phyloP scores from a whole-genome alignment of 2,113 vertebrate species.

The Mobula birostris region DNA sequence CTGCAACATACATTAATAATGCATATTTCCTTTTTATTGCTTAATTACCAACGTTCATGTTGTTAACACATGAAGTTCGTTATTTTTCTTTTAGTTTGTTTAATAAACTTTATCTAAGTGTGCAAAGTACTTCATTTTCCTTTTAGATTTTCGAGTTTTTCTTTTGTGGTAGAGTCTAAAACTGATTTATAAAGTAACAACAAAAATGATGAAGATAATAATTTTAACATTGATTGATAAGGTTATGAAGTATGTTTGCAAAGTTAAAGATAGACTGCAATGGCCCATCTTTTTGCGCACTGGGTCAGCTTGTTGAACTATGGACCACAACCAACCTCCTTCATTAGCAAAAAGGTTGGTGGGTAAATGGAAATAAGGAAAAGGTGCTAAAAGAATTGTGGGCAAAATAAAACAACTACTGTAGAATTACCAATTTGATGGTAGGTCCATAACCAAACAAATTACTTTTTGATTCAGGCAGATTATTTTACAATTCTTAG shows the following conservation, averaged over 20 bases:
- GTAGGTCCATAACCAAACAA: too few species aligned
- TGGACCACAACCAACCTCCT: neutral
- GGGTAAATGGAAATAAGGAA: neutral
- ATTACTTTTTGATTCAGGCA: too few species aligned
- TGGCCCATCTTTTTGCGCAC: too few species aligned
- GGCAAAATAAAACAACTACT: neutral
- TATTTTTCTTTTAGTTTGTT: neutral
- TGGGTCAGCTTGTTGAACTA: too few species aligned
- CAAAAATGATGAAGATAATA: neutral
- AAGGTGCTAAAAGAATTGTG: neutral
- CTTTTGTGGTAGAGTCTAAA: neutral
- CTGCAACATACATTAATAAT: neutral
- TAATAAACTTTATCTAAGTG: neutral
- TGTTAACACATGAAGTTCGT: neutral
- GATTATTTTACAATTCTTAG: neutral
- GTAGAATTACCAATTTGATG: neutral
- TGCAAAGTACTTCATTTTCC: neutral
- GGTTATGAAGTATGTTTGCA: too few species aligned
- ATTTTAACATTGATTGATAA: constrained; percentile 4
- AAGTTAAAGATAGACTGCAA: neutral
- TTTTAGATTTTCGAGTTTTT: neutral
- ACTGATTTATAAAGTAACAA: neutral
- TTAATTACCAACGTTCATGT: neutral
- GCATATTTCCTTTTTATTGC: neutral
- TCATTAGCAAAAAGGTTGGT: neutral